Evolutionary conservation across 1,140 invertebrate genomes (phyloP).

Genomic region (Lordiphosa stackelbergi): DNA sequence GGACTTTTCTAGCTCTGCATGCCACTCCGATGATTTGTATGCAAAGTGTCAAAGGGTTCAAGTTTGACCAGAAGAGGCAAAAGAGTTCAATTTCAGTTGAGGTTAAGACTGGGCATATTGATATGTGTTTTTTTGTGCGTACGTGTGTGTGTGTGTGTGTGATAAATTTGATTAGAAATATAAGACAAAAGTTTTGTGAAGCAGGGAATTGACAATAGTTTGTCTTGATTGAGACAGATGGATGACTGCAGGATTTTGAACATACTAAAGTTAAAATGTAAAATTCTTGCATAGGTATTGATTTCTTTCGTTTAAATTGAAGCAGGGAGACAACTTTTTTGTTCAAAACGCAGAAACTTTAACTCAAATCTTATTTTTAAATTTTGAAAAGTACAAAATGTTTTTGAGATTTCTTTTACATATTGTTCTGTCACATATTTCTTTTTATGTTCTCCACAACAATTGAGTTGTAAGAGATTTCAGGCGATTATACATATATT

Average conservation of each 20-base stretch:
- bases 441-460: neutral
- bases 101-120: slow-evolving; percentile 55
- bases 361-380: no score
- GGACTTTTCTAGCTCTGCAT: slow-evolving; percentile 18
- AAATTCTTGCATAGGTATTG: no score
- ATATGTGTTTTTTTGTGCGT: slow-evolving; percentile 41
- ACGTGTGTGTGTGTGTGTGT: slow-evolving; percentile 12
- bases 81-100: slow-evolving; percentile 59
- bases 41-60: slow-evolving; percentile 61
- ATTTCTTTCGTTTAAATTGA: no score
- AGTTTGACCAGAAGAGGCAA: slow-evolving; percentile 17
- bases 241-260: no score
- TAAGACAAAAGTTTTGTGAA: slow-evolving; percentile 40
- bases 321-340: no score
- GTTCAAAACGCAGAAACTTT: no score
- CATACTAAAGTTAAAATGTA: no score
- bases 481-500: slow-evolving; percentile 5
- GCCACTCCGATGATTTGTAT: slow-evolving; percentile 60
- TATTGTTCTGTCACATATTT: no score
- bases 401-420: no score
- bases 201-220: no score
- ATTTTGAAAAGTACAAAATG: no score
- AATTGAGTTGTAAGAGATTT: slow-evolving; percentile 16
- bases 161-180: slow-evolving; percentile 55
- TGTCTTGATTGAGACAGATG: no score